Conservation (phyloP, 2,113 vertebrate species). For the Phodopus roborovskii region DNA sequence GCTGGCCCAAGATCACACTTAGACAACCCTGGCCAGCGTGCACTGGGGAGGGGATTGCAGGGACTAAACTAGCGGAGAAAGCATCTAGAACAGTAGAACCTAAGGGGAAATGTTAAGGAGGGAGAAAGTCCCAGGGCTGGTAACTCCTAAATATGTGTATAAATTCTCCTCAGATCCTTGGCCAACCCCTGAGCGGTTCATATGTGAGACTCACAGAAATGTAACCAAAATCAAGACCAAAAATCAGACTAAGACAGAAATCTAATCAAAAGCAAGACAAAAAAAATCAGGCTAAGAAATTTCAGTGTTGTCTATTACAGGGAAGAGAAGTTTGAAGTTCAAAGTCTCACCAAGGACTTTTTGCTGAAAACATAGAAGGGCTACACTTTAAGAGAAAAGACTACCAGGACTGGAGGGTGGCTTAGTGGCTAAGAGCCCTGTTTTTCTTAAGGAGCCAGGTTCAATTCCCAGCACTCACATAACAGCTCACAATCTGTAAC, state of each 20-base stretch:
- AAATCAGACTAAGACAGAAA: not conserved
- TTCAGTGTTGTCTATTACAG: not conserved
- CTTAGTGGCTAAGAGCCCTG: not conserved
- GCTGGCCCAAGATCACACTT: not conserved
- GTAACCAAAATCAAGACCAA: not conserved
- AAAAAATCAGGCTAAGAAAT: not conserved
- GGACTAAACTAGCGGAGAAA: not conserved
- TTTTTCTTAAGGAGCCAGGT: not conserved
- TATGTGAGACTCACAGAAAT: not conserved
- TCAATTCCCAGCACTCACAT: not conserved
- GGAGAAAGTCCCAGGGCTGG: not conserved
- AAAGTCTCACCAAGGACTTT: not conserved
- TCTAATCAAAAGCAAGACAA: too few species aligned
- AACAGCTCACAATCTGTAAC: not conserved
- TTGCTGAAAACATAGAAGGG: not conserved
- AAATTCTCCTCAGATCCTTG: conserved; percentile 33
- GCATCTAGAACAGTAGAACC: not conserved
- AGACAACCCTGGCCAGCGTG: not conserved
- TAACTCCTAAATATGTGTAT: not conserved
- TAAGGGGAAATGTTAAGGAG: not conserved
- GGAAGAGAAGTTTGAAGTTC: not conserved
- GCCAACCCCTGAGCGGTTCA: not conserved
- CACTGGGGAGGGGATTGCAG: not conserved
- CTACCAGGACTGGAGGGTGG: not conserved
- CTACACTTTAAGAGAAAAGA: not conserved